Evolutionary conservation across 2,797 vertebrate species (phyloP).

Genomic region (Melanotaenia parkinsoni): DNA sequence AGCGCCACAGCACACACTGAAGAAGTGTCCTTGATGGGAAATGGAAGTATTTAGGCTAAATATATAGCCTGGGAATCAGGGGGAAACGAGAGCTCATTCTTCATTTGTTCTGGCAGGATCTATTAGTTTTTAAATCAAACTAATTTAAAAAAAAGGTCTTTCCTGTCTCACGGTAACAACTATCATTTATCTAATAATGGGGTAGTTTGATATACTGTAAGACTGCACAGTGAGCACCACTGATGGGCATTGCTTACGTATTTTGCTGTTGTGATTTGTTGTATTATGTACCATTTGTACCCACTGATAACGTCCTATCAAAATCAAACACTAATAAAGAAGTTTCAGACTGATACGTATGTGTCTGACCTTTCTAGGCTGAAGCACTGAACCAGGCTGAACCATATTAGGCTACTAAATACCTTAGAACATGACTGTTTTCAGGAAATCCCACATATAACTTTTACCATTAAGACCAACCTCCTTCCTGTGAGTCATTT

Average conservation of each 20-base stretch:
- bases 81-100: slow-evolving; percentile 4
- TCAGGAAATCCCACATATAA: not conserved
- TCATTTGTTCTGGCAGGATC: not conserved
- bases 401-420: not conserved
- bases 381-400: not conserved
- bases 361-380: not conserved
- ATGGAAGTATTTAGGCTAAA: slow-evolving; percentile 6
- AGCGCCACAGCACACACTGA: slow-evolving; percentile 2
- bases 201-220: not conserved
- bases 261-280: not conserved
- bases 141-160: slow-evolving; percentile 10
- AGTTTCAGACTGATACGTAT: not conserved
- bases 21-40: slow-evolving; percentile 19
- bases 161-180: not conserved
- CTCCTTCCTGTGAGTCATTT: not conserved
- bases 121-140: not conserved
- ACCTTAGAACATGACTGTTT: not conserved
- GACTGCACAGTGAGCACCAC: not conserved
- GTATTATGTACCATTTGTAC: not conserved
- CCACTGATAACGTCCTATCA: not conserved
- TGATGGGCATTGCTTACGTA: not conserved
- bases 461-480: not conserved
- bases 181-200: slow-evolving; percentile 4
- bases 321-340: not conserved
- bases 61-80: slow-evolving; percentile 14